A percentile compares a stretch with the other conserved stretches of the same genome.
These are phyloP conservation scores for Prietella phreatophila DNA, from an alignment of 2,113 vertebrate genomes.

Conservation along the genomic window DNA sequence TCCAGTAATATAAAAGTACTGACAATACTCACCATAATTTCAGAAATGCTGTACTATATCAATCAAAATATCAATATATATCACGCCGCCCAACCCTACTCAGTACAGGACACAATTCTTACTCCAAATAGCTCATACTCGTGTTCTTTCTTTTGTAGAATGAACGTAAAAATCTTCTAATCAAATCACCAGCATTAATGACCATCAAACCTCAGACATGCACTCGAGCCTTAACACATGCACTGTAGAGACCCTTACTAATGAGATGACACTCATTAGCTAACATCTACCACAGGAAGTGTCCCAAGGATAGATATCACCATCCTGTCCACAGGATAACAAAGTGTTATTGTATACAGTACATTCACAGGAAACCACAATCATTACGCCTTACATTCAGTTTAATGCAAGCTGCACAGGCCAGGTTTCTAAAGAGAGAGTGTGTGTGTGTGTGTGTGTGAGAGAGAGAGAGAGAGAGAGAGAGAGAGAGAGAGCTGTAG, in stretches of 20 bases:
- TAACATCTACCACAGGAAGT: background rate
- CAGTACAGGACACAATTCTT: background rate
- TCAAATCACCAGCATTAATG: background rate
- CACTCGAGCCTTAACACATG: background rate
- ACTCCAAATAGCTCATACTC: background rate
- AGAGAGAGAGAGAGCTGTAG: background rate
- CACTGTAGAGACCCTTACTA: constrained; percentile 17
- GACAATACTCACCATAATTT: background rate
- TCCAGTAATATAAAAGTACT: background rate
- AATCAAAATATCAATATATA: background rate
- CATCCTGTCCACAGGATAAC: background rate
- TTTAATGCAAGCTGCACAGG: background rate
- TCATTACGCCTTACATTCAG: background rate
- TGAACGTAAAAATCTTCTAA: background rate
- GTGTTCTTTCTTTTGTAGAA: background rate
- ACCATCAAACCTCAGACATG: background rate
- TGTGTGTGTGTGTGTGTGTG: no score
- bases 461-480: background rate
- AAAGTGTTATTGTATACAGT: background rate
- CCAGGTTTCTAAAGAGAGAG: background rate
- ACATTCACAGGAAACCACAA: background rate
- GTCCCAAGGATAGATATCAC: background rate
- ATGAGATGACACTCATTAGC: constrained; percentile 19
- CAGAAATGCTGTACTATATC: background rate
- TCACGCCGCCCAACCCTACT: background rate